These are phyloP conservation scores for Oreochromis aureus DNA, from an alignment of 2,113 vertebrate genomes.

Conservation along the genomic window DNA sequence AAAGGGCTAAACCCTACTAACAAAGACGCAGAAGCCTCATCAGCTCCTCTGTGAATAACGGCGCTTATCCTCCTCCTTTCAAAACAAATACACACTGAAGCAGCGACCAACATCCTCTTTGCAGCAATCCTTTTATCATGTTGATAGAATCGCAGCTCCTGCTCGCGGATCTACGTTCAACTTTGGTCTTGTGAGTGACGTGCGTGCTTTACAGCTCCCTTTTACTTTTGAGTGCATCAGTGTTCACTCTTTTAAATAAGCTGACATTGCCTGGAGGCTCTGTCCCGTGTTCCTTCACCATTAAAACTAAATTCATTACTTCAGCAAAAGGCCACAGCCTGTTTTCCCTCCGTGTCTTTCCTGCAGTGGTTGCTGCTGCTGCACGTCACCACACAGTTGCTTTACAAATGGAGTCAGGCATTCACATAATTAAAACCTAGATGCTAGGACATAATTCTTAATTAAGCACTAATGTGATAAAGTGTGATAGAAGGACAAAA, in stretches of 20 bases:
- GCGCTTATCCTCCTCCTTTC: background rate
- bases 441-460: conserved; percentile 86
- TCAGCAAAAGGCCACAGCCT: conserved; percentile 53
- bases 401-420: conserved; percentile 77
- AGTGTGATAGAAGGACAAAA: conserved; percentile 66
- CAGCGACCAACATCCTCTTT: background rate
- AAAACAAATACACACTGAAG: conserved; percentile 10
- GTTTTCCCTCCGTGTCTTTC: conserved; percentile 19
- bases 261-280: conserved; percentile 65
- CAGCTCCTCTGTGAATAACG: background rate
- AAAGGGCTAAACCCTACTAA: background rate
- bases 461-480: conserved; percentile 91
- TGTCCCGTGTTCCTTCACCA: conserved; percentile 42
- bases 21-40: background rate
- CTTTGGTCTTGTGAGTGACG: background rate
- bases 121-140: background rate
- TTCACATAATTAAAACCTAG: conserved; percentile 82
- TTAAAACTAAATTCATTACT: conserved; percentile 73
- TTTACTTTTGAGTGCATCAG: conserved; percentile 20
- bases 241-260: conserved; percentile 37
- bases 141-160: background rate
- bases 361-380: conserved; percentile 17
- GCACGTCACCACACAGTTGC: conserved; percentile 40
- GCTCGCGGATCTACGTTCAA: background rate
- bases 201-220: background rate